Base-by-base conservation (phyloP, 2,888 invertebrate genomes). In the Coremacera marginata region DNA sequence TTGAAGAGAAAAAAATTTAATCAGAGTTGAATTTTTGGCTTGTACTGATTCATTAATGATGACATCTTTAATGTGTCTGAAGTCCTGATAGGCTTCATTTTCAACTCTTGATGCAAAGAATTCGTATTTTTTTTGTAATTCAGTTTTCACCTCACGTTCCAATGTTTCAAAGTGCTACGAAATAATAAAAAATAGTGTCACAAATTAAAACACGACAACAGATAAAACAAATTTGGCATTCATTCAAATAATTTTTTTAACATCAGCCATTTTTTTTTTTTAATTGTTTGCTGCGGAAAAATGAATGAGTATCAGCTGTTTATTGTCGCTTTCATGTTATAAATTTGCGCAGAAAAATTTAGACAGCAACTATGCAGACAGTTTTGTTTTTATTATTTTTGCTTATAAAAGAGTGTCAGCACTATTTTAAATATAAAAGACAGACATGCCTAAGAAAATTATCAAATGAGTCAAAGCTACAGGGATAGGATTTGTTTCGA, bases 301-400 rank as follows among this genome's bases (percentile, higher is more conserved):
- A 55, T 31, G 70, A 52, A 70, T 60, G 62, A 44, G 62, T 19
- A 72, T 62, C 60, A 57, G 60, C 62, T 72, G 72, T 22, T 72
- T 25, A 37, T 34, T 37, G 57, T 37, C 22, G 8, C 34, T 22
- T 71, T 71, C 68, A 14, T 2, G 19, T 22, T 19, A 67, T 22
- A 44, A 67, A 67, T 49, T n/a, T 25, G n/a, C n/a, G 31, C 63
- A 63, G 34, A 16, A 16, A n/a, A 63, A 63, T 63, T 14, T 5
- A 34, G 37, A 16, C 14, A 49, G 9, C 49, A 67, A 14, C 5
- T 9, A 31, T 3, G 44, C n/a, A 14, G n/a, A 34, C 44, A 62
- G 9, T 14, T 60, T 25, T 1, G 2, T 1, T 27, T 62, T 3
- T 62, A n/a, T 55, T 19, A 19, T 19, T 55, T 55, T 19, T 55